A percentile compares a stretch with the other conserved stretches of the same genome.
These are phyloP conservation scores for Colossoma macropomum DNA, from an alignment of 2,113 vertebrate genomes.

Conservation along the genomic window DNA sequence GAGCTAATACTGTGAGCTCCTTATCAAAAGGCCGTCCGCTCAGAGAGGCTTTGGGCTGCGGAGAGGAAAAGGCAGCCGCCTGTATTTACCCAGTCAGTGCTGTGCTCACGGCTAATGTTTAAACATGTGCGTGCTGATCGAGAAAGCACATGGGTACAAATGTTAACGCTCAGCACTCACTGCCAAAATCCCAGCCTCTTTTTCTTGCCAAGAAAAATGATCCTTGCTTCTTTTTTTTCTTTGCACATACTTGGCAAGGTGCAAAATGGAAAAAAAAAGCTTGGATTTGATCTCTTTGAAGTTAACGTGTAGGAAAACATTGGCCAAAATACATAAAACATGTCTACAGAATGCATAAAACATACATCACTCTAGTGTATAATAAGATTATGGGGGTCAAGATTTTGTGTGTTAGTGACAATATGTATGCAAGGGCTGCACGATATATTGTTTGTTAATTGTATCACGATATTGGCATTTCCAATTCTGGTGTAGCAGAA, in stretches of 20 bases:
- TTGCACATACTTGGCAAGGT: neutral
- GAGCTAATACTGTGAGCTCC: constrained; percentile 50
- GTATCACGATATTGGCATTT: no score
- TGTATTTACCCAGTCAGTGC: constrained; percentile 44
- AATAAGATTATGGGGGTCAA: neutral
- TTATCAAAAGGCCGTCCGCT: constrained; percentile 41
- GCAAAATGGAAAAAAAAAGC: neutral
- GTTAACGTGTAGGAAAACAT: neutral
- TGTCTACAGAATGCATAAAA: neutral
- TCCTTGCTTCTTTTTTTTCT: neutral
- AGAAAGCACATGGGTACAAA: constrained; percentile 14
- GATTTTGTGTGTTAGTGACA: neutral
- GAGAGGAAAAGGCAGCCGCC: constrained; percentile 35
- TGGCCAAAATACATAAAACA: neutral
- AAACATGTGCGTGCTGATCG: constrained; percentile 33
- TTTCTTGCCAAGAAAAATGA: constrained; percentile 19
- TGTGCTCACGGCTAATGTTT: constrained; percentile 35
- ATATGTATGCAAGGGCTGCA: neutral
- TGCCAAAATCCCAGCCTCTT: constrained; percentile 3
- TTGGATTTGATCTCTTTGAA: neutral
- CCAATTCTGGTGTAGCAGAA: no score
- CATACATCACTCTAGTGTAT: neutral
- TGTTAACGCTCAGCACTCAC: neutral
- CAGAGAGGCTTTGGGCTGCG: constrained; percentile 35
- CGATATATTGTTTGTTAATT: neutral